Percentiles rank a stretch among this genome's conserved stretches.
phyloP scores from a whole-genome alignment of 2,113 vertebrate genomes.

The Microcebus jonahi region DNA sequence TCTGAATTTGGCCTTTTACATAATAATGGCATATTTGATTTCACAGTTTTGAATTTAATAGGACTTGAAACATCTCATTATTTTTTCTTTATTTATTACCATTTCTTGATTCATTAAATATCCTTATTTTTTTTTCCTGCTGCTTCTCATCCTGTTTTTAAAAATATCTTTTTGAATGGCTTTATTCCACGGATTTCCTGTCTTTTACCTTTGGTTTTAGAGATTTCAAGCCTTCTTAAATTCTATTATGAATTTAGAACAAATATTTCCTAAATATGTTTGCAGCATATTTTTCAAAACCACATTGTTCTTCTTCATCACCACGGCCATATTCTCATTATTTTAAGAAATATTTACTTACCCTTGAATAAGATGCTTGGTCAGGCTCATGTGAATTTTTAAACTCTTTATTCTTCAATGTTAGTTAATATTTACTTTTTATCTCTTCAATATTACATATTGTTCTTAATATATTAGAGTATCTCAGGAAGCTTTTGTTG shows the following conservation, averaged over 20 bases:
- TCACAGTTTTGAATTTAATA: neutral
- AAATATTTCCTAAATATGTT: neutral
- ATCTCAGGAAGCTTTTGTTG: neutral
- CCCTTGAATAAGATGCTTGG: neutral
- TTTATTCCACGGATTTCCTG: slow-evolving; percentile 2
- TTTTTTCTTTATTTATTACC: slow-evolving; percentile 17
- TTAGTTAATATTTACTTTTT: neutral
- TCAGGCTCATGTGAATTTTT: neutral
- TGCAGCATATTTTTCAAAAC: neutral
- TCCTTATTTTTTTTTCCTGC: neutral
- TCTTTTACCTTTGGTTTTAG: neutral
- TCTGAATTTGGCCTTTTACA: neutral
- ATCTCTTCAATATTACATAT: neutral
- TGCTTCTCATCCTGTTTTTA: neutral
- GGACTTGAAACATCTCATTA: neutral
- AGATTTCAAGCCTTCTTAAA: slow-evolving; percentile 20
- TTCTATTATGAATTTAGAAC: neutral
- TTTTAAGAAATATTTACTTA: neutral
- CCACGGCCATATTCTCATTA: neutral
- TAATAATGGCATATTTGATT: slow-evolving; percentile 28
- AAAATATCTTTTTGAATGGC: neutral
- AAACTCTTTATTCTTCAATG: neutral
- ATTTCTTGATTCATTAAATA: neutral
- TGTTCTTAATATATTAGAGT: neutral
- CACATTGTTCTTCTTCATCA: neutral